phyloP scores from a whole-genome alignment of 2,113 vertebrate genomes.

The Ciconia stormi region DNA sequence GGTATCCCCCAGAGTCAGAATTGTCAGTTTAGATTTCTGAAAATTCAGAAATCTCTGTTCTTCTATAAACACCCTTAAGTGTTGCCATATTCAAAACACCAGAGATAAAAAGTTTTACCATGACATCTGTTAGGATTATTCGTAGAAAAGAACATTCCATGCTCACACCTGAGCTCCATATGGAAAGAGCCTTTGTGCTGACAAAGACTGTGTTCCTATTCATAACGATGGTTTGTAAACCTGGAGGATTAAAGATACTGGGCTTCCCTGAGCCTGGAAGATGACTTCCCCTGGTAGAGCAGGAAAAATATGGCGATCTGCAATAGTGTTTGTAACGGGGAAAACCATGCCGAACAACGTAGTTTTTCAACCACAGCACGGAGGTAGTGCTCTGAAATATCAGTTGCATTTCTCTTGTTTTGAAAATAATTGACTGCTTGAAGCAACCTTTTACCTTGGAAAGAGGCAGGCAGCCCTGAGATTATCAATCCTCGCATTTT shows the following conservation, averaged over 20 bases:
- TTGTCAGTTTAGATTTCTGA: not conserved
- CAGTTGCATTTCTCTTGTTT: not conserved
- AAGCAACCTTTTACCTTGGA: not conserved
- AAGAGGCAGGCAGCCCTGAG: not conserved
- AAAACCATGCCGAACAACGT: too few species aligned
- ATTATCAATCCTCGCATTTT: not conserved
- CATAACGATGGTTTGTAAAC: not conserved
- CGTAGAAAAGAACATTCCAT: not conserved
- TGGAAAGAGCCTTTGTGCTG: not conserved
- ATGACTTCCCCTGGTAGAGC: not conserved
- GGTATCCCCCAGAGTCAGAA: not conserved
- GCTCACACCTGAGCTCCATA: not conserved
- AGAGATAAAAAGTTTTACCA: not conserved
- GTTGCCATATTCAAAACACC: not conserved
- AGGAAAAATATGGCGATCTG: not conserved
- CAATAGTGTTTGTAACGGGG: not conserved
- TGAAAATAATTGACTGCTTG: not conserved
- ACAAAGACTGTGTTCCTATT: not conserved
- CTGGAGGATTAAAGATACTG: not conserved
- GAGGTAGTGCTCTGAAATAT: not conserved
- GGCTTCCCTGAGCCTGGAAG: not conserved
- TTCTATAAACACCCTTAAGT: not conserved
- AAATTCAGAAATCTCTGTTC: not conserved
- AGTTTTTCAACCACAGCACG: not conserved
- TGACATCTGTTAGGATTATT: not conserved